Percentiles rank a stretch among this genome's conserved stretches.
Conservation (phyloP, 2,888 invertebrate species). For the Acanthosepion esculentum region DNA sequence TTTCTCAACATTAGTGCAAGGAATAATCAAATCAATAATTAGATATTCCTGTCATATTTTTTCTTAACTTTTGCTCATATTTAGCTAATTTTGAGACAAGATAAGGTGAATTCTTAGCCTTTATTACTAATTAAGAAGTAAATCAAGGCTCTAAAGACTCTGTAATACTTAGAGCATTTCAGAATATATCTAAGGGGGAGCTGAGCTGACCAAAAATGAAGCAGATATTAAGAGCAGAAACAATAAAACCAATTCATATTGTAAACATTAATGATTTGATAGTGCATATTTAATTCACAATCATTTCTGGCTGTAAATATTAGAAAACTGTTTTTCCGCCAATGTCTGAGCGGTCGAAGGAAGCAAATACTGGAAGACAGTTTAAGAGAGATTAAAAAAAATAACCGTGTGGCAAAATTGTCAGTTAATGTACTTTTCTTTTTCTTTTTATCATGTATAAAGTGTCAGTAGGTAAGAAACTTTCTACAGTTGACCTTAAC, state of each 20-base stretch:
- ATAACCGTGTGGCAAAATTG: too few relatives aligned
- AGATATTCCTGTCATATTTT: background rate
- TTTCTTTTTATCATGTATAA: too few relatives aligned
- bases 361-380: too few relatives aligned
- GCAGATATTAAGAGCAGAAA: background rate
- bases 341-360: too few relatives aligned
- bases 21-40: background rate
- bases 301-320: too few relatives aligned
- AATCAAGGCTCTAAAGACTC: background rate
- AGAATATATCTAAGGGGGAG: background rate
- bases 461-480: too few relatives aligned
- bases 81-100: background rate
- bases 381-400: too few relatives aligned
- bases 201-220: background rate
- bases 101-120: background rate
- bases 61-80: background rate
- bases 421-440: too few relatives aligned
- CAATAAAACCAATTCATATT: background rate
- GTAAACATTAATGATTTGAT: too few relatives aligned
- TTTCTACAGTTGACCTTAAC: too few relatives aligned
- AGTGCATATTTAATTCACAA: too few relatives aligned
- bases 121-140: background rate
- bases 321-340: too few relatives aligned
- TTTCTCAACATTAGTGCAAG: background rate
- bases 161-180: background rate